A percentile compares a stretch with the other conserved stretches of the same genome.
phyloP scores from a whole-genome alignment of 2,888 invertebrate genomes.

The Volucella inflata region DNA sequence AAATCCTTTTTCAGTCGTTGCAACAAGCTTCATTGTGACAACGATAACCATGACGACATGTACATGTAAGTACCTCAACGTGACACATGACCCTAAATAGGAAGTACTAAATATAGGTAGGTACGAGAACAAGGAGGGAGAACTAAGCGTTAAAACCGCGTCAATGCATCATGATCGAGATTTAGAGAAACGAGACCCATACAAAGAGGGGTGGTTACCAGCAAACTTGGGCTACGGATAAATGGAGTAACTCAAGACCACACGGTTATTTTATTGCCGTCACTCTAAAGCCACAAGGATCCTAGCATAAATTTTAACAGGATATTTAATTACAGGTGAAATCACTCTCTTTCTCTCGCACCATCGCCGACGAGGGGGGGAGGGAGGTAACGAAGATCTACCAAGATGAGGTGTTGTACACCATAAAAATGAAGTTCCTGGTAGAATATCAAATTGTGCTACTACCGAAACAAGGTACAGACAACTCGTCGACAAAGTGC shows the following conservation, averaged over 20 bases:
- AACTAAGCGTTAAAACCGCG: conserved; percentile 15
- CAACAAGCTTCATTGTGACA: conserved; percentile 26
- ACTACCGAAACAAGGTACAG: background rate
- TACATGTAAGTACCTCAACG: background rate
- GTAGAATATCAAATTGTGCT: conserved; percentile 64
- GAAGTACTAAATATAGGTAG: conserved; percentile 5
- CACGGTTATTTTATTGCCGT: conserved; percentile 70
- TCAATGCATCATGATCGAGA: conserved; percentile 66
- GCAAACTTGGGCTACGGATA: background rate
- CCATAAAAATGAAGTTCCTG: conserved; percentile 66
- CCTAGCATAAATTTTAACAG: conserved; percentile 68
- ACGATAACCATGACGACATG: conserved; percentile 30
- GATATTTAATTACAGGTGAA: conserved; percentile 75
- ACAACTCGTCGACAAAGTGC: background rate
- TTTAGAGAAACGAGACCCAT: conserved; percentile 48
- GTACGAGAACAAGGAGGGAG: conserved; percentile 2
- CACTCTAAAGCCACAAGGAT: conserved; percentile 69
- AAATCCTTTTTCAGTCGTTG: conserved; percentile 32
- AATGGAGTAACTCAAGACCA: conserved; percentile 55
- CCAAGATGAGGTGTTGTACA: conserved; percentile 63
- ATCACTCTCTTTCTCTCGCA: conserved; percentile 51
- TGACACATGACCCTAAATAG: conserved; percentile 65
- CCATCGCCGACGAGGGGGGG: too few species aligned
- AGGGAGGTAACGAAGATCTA: background rate
- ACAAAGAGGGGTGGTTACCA: background rate